phyloP scores from a whole-genome alignment of 2,888 invertebrate genomes.

The Xylota segnis region DNA sequence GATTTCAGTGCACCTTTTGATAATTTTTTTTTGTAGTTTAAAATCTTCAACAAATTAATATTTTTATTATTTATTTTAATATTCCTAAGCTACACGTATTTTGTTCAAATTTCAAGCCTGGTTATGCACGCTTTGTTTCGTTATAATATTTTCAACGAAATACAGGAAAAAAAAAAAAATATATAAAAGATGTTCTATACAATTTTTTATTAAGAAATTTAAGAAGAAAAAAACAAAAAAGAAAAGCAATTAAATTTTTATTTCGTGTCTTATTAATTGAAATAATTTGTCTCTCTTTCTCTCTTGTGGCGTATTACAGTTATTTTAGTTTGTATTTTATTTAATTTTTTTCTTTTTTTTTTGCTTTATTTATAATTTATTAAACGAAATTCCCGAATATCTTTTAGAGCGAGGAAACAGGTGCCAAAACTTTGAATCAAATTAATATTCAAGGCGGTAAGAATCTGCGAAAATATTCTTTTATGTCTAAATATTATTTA shows the following conservation, averaged over 20 bases:
- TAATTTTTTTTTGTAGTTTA: slow-evolving; percentile 67
- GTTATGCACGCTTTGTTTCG: slow-evolving; percentile 76
- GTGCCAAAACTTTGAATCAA: slow-evolving; percentile 95
- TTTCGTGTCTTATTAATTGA: slow-evolving; percentile 8
- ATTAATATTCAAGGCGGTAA: slow-evolving; percentile 98
- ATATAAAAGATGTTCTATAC: slow-evolving; percentile 42
- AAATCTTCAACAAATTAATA: slow-evolving; percentile 29
- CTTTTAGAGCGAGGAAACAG: slow-evolving; percentile 95
- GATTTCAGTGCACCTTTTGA: slow-evolving; percentile 65
- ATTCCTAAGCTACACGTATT: slow-evolving; percentile 71
- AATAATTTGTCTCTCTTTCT: slow-evolving; percentile 36
- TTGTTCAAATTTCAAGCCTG: slow-evolving; percentile 68
- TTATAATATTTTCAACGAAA: slow-evolving; percentile 32
- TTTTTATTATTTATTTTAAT: slow-evolving; percentile 22
- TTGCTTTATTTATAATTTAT: slow-evolving; percentile 59
- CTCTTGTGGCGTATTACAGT: slow-evolving; percentile 39
- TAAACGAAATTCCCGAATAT: slow-evolving; percentile 72
- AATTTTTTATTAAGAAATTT: slow-evolving; percentile 31
- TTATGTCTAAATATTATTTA: slow-evolving; percentile 81
- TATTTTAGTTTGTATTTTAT: slow-evolving; percentile 22
- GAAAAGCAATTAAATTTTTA: neutral
- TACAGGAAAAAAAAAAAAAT: slow-evolving; percentile 21
- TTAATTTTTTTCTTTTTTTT: slow-evolving; percentile 41
- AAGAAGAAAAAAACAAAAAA: slow-evolving; percentile 23
- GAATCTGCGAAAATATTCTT: slow-evolving; percentile 84